These are phyloP conservation scores for Aplysina aerophoba DNA, from an alignment of 37 sponge, comb jelly and placozoan genomes.

Conservation along the genomic window DNA sequence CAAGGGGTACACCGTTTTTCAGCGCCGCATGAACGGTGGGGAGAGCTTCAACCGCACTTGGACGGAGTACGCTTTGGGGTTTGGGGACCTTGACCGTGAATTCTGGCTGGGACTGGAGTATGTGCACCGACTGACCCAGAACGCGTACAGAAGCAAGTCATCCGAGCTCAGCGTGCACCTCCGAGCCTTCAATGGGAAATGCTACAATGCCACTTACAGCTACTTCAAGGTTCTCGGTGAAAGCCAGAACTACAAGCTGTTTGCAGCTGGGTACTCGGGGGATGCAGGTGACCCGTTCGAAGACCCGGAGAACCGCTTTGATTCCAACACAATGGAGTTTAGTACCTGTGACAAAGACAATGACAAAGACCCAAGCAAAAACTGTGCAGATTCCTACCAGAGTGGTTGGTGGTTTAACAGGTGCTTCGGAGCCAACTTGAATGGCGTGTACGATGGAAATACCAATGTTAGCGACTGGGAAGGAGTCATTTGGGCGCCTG, in stretches of 20 bases:
- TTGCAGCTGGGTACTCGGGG: not conserved
- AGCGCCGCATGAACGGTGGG: slow-evolving; percentile 25
- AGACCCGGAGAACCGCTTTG: not conserved
- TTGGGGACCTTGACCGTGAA: slow-evolving; percentile 27
- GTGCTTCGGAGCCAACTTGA: slow-evolving; percentile 30
- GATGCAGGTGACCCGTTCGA: slow-evolving; percentile 29
- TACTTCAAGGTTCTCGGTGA: slow-evolving; percentile 28
- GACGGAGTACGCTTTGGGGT: slow-evolving; percentile 23
- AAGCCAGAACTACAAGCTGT: slow-evolving; percentile 16
- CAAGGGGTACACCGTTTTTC: slow-evolving; percentile 27
- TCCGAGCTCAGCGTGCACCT: slow-evolving; percentile 9
- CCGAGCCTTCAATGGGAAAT: not conserved
- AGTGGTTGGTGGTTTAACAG: slow-evolving; percentile 42
- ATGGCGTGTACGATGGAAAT: slow-evolving; percentile 24
- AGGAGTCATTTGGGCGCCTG: slow-evolving; percentile 11
- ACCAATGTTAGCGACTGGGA: slow-evolving; percentile 8
- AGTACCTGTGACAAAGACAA: slow-evolving; percentile 24
- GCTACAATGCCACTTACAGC: not conserved
- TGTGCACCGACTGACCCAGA: slow-evolving; percentile 21
- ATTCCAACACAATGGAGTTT: slow-evolving; percentile 27
- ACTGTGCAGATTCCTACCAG: not conserved
- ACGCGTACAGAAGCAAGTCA: not conserved
- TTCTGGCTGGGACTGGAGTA: slow-evolving; percentile 28
- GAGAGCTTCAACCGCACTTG: slow-evolving; percentile 31
- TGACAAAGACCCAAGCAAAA: not conserved